These are phyloP conservation scores for Drosophila elegans DNA, from an alignment of 1,140 invertebrate species.

Conservation along the genomic window DNA sequence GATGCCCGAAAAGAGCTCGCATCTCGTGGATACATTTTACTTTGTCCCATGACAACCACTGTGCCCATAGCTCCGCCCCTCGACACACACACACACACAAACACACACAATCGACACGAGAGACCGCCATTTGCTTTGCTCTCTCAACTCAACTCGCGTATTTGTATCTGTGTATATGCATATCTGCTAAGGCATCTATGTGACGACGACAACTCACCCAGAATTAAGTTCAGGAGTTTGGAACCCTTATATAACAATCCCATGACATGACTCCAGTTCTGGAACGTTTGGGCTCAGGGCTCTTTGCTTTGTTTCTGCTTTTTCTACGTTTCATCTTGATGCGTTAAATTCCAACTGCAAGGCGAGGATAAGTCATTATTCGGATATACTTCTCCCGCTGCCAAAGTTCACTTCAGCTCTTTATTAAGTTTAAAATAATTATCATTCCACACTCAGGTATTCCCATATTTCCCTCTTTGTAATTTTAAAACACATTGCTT, in stretches of 20 bases:
- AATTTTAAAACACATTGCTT: no score
- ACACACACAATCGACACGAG: neutral
- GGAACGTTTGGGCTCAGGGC: constrained; percentile 51
- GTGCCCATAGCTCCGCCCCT: constrained; percentile 74
- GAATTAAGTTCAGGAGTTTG: constrained; percentile 85
- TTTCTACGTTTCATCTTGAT: constrained; percentile 84
- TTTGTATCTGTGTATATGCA: constrained; percentile 27
- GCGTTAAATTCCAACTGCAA: constrained; percentile 65
- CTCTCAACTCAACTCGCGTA: constrained; percentile 12
- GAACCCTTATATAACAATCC: constrained; percentile 85
- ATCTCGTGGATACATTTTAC: constrained; percentile 38
- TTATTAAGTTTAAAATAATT: neutral
- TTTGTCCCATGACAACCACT: constrained; percentile 47
- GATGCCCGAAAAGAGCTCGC: constrained; percentile 28
- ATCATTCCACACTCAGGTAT: no score
- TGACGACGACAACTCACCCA: constrained; percentile 73
- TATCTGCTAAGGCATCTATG: constrained; percentile 2
- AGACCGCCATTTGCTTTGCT: constrained; percentile 72
- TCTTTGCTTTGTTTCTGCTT: constrained; percentile 68
- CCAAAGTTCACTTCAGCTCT: neutral
- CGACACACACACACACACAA: constrained; percentile 9
- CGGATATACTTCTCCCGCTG: neutral
- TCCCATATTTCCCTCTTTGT: no score
- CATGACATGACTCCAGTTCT: constrained; percentile 84
- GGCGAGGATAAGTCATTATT: constrained; percentile 7